Percentiles rank a stretch among this genome's conserved stretches.
Evolutionary conservation across 2,797 vertebrate species (phyloP).

Genomic region (Coregonus ussuriensis): DNA sequence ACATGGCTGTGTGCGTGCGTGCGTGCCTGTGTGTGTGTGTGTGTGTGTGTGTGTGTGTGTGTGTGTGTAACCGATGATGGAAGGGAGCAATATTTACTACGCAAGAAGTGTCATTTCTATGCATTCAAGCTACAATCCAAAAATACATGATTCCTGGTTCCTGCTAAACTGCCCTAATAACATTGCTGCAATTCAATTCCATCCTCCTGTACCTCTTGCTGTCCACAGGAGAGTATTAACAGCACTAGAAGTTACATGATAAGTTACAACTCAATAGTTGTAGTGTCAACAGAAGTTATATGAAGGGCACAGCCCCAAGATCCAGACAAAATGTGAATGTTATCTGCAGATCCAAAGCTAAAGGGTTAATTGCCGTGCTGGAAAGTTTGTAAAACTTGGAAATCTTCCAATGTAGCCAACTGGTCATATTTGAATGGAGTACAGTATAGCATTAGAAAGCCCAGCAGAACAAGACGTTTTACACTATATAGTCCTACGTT

Average conservation of each 20-base stretch:
- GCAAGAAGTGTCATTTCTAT: background rate
- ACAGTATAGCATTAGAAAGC: background rate
- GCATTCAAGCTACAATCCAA: background rate
- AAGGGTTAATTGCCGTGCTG: too few relatives aligned
- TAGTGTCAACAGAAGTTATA: background rate
- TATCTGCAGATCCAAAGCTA: background rate
- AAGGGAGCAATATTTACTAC: background rate
- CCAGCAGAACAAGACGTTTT: background rate
- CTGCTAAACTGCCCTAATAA: background rate
- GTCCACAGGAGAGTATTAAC: background rate
- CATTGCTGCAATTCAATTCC: background rate
- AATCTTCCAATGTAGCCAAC: background rate
- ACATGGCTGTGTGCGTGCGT: conserved; percentile 9
- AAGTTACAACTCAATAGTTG: background rate
- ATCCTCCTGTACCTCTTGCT: background rate
- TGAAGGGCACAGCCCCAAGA: background rate
- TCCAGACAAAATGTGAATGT: background rate
- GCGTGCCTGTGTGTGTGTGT: too few relatives aligned
- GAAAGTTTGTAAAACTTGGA: background rate
- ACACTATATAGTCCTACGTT: background rate
- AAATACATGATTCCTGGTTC: background rate
- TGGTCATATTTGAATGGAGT: background rate
- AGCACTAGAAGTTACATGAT: background rate
- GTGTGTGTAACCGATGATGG: background rate
- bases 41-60: too few relatives aligned